Conservation (phyloP, 2,888 invertebrate species). For the Alentia gelatinosa region DNA sequence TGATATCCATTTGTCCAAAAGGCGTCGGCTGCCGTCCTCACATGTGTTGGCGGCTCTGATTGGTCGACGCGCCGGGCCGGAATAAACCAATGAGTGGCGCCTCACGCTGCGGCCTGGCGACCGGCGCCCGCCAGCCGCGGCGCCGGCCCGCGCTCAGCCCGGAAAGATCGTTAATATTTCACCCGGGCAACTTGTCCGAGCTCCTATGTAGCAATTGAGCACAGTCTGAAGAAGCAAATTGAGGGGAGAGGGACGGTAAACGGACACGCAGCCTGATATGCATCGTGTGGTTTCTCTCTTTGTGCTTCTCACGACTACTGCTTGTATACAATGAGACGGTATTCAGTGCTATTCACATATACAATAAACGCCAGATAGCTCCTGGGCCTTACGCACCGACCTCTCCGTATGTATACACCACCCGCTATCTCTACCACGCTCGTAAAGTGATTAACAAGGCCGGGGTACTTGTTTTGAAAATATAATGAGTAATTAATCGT, state of each 20-base stretch:
- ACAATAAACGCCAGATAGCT: no score
- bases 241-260: not conserved
- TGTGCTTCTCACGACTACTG: no score
- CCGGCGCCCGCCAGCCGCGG: not conserved
- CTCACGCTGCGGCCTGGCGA: not conserved
- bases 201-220: not conserved
- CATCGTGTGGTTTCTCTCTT: no score
- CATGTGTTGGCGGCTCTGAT: constrained; percentile 12
- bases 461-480: not conserved
- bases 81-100: not conserved
- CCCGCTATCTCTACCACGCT: not conserved
- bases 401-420: not conserved
- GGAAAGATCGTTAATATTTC: constrained; percentile 22
- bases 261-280: not conserved
- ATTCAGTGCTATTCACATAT: no score
- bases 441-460: not conserved
- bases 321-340: no score
- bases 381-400: no score
- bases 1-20: constrained; percentile 33
- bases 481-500: constrained; percentile 38
- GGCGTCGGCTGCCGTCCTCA: constrained; percentile 17
- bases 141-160: not conserved
- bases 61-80: not conserved
- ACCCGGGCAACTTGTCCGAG: not conserved
- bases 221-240: not conserved